These are phyloP conservation scores for Volucella inflata DNA, from an alignment of 2,888 invertebrate species.

Conservation along the genomic window DNA sequence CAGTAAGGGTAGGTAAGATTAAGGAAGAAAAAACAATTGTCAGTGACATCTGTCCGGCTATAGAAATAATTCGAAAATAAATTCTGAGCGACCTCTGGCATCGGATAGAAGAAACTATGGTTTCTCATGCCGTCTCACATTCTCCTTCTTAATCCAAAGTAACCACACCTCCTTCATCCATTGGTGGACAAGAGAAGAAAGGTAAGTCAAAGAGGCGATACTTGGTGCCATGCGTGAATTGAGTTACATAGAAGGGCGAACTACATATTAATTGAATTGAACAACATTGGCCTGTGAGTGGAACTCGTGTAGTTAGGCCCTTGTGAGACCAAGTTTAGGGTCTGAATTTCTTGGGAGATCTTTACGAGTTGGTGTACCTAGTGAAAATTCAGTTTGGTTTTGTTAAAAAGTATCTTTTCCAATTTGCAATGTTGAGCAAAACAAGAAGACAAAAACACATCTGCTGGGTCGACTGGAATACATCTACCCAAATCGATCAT, in stretches of 20 bases:
- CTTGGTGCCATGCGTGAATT: slow-evolving; percentile 46
- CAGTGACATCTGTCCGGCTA: slow-evolving; percentile 22
- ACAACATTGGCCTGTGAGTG: neutral
- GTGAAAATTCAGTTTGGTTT: too few species aligned
- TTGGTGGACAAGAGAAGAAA: slow-evolving; percentile 26
- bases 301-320: too few species aligned
- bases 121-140: slow-evolving; percentile 1
- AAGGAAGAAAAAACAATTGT: neutral
- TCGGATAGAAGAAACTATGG: neutral
- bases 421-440: neutral
- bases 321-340: too few species aligned
- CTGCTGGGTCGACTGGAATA: neutral
- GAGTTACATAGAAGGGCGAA: neutral
- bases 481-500: slow-evolving; percentile 61
- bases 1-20: neutral
- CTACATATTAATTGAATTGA: neutral
- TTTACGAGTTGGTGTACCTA: too few species aligned
- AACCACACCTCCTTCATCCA: slow-evolving; percentile 49
- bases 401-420: too few species aligned
- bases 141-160: neutral
- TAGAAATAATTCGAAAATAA: neutral
- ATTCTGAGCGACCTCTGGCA: slow-evolving; percentile 23
- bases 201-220: neutral
- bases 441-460: neutral
- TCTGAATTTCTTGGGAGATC: too few species aligned